phyloP scores from a whole-genome alignment of 2,113 vertebrate species.

The Meles meles region DNA sequence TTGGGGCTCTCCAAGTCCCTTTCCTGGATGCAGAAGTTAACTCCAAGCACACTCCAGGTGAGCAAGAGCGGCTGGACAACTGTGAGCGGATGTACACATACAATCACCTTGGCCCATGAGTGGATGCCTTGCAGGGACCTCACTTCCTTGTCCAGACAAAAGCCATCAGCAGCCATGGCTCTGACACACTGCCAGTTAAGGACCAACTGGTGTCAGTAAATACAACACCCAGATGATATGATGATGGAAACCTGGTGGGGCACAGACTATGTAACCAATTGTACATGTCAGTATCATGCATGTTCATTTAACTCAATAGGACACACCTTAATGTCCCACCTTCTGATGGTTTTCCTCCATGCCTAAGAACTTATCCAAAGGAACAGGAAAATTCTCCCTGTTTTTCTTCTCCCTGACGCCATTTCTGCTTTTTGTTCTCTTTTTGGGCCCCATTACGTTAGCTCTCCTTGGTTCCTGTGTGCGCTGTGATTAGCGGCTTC shows the following conservation, averaged over 20 bases:
- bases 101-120: accelerated
- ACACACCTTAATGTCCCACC: not conserved
- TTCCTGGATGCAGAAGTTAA: not conserved
- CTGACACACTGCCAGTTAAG: not conserved
- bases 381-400: too few species aligned
- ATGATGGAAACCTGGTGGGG: not conserved
- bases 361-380: not conserved
- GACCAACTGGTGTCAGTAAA: not conserved
- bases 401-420: not conserved
- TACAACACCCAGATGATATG: accelerated
- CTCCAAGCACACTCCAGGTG: not conserved
- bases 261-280: not conserved
- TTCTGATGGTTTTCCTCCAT: not conserved
- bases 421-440: not conserved
- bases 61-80: accelerated
- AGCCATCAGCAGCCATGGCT: not conserved
- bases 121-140: not conserved
- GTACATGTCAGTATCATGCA: accelerated
- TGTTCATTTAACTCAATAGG: not conserved
- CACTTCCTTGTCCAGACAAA: not conserved
- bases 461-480: not conserved
- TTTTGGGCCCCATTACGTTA: not conserved
- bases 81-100: accelerated
- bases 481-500: not conserved
- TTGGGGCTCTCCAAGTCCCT: not conserved